phyloP scores from a whole-genome alignment of 2,113 vertebrate species.

The Heptranchias perlo region DNA sequence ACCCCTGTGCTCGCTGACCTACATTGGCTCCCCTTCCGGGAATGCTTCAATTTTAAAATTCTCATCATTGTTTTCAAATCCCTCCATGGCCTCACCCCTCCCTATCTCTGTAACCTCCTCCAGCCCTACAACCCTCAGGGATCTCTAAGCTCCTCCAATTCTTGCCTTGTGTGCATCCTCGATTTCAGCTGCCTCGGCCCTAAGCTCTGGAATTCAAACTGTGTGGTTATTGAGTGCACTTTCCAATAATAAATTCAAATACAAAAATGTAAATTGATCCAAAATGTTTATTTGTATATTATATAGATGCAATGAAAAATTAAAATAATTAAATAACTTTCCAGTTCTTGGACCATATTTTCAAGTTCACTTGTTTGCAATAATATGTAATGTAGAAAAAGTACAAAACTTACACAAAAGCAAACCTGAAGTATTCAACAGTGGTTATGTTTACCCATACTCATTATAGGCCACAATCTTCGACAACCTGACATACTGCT shows the following conservation, averaged over 20 bases:
- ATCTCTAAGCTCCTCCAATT: too few relatives aligned
- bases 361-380: neutral
- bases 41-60: too few relatives aligned
- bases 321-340: constrained; percentile 25
- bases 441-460: neutral
- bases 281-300: neutral
- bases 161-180: too few relatives aligned
- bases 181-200: too few relatives aligned
- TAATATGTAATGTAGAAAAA: neutral
- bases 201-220: neutral
- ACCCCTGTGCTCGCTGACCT: too few relatives aligned
- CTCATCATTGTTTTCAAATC: too few relatives aligned
- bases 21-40: too few relatives aligned
- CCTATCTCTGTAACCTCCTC: too few relatives aligned
- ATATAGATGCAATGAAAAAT: neutral
- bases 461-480: neutral
- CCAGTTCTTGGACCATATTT: neutral
- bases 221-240: neutral
- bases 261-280: neutral
- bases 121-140: too few relatives aligned
- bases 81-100: too few relatives aligned
- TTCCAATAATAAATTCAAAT: neutral
- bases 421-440: neutral
- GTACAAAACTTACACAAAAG: neutral
- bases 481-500: neutral